phyloP scores from a whole-genome alignment of 2,113 vertebrate genomes.

The Strigops habroptila region DNA sequence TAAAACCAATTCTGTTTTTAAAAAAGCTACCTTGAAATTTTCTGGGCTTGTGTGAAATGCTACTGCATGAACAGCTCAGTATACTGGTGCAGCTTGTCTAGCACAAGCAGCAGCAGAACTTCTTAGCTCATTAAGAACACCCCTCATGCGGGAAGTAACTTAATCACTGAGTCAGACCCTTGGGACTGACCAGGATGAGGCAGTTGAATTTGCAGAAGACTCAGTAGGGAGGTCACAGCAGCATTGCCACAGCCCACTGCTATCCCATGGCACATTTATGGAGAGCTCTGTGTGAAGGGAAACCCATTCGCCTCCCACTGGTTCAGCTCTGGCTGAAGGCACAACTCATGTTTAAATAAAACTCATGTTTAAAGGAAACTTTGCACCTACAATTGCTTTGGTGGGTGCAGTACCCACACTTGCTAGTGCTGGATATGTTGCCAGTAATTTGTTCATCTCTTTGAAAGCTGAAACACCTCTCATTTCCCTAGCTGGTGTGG shows the following conservation, averaged over 20 bases:
- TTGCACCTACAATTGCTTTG: not conserved
- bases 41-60: not conserved
- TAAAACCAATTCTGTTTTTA: not conserved
- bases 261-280: not conserved
- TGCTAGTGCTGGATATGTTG: not conserved
- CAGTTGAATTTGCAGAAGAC: not conserved
- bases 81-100: not conserved
- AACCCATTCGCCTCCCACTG: not conserved
- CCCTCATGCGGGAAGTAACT: not conserved
- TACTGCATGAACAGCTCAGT: not conserved
- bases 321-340: not conserved
- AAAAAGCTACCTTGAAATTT: not conserved
- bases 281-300: not conserved
- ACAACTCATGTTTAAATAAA: not conserved
- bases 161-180: not conserved
- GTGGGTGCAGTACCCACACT: not conserved
- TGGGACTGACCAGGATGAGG: not conserved
- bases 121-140: not conserved
- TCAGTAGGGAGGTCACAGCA: not conserved
- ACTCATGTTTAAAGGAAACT: not conserved
- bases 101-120: not conserved
- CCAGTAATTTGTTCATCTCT: not conserved
- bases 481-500: not conserved
- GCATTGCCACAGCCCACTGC: not conserved
- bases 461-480: not conserved